phyloP scores from a whole-genome alignment of 2,797 vertebrate species.

The Myotis daubentonii region DNA sequence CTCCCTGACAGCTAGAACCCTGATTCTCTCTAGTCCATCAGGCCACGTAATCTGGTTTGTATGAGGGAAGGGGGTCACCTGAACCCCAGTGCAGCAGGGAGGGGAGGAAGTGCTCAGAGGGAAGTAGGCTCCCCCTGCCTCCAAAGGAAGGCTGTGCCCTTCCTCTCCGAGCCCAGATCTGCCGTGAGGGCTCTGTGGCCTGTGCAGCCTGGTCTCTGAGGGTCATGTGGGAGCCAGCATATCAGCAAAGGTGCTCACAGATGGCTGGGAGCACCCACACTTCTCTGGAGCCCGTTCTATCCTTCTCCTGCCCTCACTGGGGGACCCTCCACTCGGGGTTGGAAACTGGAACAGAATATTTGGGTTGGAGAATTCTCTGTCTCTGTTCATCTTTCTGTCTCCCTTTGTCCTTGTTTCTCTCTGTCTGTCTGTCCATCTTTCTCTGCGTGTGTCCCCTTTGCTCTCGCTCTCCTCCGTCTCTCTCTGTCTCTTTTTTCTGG shows the following conservation, averaged over 20 bases:
- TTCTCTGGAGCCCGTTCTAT: background rate
- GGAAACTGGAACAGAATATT: rapidly evolving
- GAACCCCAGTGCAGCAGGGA: background rate
- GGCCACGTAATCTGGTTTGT: background rate
- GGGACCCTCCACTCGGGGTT: background rate
- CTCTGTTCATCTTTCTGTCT: background rate
- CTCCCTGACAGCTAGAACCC: background rate
- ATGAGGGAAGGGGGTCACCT: background rate
- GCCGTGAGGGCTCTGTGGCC: rapidly evolving
- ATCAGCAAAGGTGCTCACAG: background rate
- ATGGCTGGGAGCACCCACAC: rapidly evolving
- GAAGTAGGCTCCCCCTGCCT: background rate
- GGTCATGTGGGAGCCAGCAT: rapidly evolving
- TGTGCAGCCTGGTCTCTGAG: background rate
- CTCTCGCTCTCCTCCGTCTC: no score
- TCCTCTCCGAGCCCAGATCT: background rate
- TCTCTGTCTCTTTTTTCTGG: background rate
- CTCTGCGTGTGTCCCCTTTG: background rate
- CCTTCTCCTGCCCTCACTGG: background rate
- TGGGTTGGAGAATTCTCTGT: background rate
- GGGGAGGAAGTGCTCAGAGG: background rate
- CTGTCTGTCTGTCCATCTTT: background rate
- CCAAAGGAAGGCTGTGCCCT: background rate
- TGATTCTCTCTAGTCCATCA: background rate
- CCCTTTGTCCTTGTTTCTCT: background rate